A percentile compares a stretch with the other conserved stretches of the same genome.
Conservation (phyloP, 2,797 vertebrate genomes). For the Peromyscus melanophrys region DNA sequence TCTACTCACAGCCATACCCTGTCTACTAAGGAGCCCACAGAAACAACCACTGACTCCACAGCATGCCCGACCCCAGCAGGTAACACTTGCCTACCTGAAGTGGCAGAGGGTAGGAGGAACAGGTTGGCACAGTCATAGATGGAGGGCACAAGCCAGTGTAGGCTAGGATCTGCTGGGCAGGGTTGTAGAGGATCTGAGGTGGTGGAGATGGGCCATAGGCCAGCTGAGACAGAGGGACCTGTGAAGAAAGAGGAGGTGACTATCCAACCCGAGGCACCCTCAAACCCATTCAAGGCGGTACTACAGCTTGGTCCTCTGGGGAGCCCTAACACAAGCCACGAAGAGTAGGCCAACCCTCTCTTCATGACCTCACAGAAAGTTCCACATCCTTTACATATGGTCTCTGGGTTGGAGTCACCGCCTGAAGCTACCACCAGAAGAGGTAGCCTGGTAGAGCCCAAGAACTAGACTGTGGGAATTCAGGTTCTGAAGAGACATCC, state of each 20-base stretch:
- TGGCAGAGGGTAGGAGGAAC: constrained; percentile 93
- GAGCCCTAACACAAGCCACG: neutral
- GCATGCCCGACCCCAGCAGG: fast-evolving
- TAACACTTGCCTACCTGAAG: constrained; percentile 91
- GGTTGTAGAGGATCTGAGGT: constrained; percentile 96
- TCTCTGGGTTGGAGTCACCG: neutral
- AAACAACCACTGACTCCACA: no score
- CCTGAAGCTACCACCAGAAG: neutral
- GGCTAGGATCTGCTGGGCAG: constrained; percentile 94
- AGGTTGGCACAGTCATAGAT: constrained; percentile 91
- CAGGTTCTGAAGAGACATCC: neutral
- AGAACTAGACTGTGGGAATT: neutral
- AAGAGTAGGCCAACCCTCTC: neutral
- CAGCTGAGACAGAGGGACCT: constrained; percentile 91
- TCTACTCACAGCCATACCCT: neutral
- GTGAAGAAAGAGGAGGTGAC: constrained; percentile 44
- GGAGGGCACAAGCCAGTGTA: constrained; percentile 93
- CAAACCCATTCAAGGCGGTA: neutral
- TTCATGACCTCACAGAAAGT: neutral
- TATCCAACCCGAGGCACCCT: neutral
- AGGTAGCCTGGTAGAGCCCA: neutral
- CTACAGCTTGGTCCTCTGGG: neutral
- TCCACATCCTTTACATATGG: no score
- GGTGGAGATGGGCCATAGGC: constrained; percentile 90
- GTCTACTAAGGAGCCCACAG: neutral